These are phyloP conservation scores for Cisticola juncidis DNA, from an alignment of 2,113 vertebrate species.

Conservation along the genomic window DNA sequence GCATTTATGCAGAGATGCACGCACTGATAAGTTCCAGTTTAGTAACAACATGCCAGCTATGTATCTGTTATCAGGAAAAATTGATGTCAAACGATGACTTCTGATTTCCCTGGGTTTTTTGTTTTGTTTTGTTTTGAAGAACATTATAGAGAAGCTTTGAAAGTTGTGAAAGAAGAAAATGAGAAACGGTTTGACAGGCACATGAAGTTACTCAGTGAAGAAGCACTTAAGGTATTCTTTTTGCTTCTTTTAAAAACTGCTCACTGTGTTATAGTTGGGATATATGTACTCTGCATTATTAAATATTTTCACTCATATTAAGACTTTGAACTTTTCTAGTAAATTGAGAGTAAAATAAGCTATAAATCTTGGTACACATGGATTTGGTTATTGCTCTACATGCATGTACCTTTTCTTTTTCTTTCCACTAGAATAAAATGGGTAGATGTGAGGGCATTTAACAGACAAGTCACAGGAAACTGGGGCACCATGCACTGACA, in stretches of 20 bases:
- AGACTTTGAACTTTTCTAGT: not conserved
- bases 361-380: not conserved
- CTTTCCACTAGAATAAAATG: not conserved
- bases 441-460: not conserved
- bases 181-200: conserved; percentile 55
- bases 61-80: not conserved
- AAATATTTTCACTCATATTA: not conserved
- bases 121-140: conserved; percentile 46
- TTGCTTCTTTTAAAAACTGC: not conserved
- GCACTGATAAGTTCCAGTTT: not conserved
- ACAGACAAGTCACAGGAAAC: not conserved
- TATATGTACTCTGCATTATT: not conserved
- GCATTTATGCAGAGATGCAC: not conserved
- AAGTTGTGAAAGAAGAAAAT: conserved; percentile 65
- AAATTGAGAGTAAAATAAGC: not conserved
- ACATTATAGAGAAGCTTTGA: conserved; percentile 66
- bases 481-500: not conserved
- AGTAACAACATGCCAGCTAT: not conserved
- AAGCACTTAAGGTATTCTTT: conserved; percentile 76
- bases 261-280: not conserved
- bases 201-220: conserved; percentile 66
- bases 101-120: not conserved
- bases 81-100: not conserved
- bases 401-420: not conserved
- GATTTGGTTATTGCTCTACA: not conserved